Percentiles rank a stretch among this genome's conserved stretches.
Conservation (phyloP, 2,113 vertebrate species). For the Electrona antarctica region DNA sequence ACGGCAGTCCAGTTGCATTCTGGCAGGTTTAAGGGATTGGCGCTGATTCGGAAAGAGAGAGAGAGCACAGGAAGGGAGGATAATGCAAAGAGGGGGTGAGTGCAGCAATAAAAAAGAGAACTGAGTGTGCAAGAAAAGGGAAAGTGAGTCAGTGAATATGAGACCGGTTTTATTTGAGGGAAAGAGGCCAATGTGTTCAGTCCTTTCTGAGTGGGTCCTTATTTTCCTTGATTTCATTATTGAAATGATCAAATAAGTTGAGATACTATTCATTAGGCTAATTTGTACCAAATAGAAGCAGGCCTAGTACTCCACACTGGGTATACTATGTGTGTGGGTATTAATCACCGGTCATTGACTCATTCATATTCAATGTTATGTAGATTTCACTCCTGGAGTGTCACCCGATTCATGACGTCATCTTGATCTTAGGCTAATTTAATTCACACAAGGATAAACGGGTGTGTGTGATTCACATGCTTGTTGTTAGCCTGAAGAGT, state of each 20-base stretch:
- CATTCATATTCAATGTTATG: not conserved
- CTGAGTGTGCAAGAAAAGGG: not conserved
- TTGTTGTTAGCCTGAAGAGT: not conserved
- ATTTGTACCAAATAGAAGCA: not conserved
- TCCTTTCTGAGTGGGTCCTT: not conserved
- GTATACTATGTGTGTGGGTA: not conserved
- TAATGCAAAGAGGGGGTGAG: not conserved
- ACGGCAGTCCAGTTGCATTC: constrained; percentile 11
- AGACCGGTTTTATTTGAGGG: not conserved
- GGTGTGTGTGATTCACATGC: not conserved
- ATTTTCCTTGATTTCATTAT: not conserved
- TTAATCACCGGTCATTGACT: not conserved
- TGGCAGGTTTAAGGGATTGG: constrained; percentile 8
- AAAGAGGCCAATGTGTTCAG: not conserved
- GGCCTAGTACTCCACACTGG: not conserved
- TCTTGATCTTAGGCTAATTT: not conserved
- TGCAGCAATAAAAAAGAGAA: not conserved
- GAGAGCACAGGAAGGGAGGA: not conserved
- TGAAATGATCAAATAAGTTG: not conserved
- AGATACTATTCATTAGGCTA: not conserved
- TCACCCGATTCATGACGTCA: not conserved
- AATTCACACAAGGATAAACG: not conserved
- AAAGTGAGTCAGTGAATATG: not conserved
- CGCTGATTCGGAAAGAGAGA: not conserved
- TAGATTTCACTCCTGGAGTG: not conserved